Base-by-base conservation (phyloP, 2,797 vertebrate species). In the Orientallactaga sibirica region DNA sequence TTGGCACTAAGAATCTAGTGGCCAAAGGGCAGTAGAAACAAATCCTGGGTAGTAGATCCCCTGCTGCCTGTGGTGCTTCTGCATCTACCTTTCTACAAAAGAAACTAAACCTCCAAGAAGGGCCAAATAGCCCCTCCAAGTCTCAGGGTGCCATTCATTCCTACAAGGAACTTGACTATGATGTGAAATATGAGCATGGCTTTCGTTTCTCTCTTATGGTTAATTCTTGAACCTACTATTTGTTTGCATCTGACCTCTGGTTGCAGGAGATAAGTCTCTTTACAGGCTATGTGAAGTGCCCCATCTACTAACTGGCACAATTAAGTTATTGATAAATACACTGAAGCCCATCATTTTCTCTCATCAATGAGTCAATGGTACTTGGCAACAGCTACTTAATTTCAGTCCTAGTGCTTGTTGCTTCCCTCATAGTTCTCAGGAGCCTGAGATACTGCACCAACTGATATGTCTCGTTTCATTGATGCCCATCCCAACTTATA, bases 241-340 rank as follows among this genome's bases (percentile, higher is more conserved):
- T 88, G 20, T 14, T 41, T 89, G 58, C 8, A 43, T 78, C 24
- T 82, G 33, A 16, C 77, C 18, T 92, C 33, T 73, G 48, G 37
- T 29, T 90, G 33, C 24, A 68, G 25, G 24, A 66, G 43, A 71
- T 66, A 33, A 76, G 25, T 37, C 25, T 86, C 55, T 67, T 37
- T 37, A 37, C 33, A 37, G 33, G 33, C 33, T 37, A 58, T 37
- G 33, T 37, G 33, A 25, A 73, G 84, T 76, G 55, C 19, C n/a
- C n/a, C 88, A 12, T 29, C 80, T 10, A 76, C 12, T 90, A 27
- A 20, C 67, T 66, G 48, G 8, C 48, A 7, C 48, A 48, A 48
- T 77, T 90, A 22, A 25, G 55, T 27, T 86, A 67, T 73, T 90
- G 61, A 43, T 68, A 29, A 77, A 86, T 83, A 82, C 71, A 24